These are phyloP conservation scores for Cranoglanis bouderius DNA, from an alignment of 2,113 vertebrate genomes.

Conservation along the genomic window DNA sequence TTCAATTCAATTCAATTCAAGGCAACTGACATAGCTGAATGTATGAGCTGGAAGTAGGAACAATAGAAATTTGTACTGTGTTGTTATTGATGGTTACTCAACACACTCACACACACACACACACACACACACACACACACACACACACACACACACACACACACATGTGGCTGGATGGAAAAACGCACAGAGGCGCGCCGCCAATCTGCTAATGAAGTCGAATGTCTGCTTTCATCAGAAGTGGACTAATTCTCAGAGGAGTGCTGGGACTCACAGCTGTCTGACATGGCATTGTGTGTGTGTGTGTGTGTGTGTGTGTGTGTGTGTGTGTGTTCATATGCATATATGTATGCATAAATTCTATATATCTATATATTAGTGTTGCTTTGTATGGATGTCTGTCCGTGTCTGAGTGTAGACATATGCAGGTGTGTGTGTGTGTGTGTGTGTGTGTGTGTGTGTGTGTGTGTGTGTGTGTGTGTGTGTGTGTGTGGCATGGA, in stretches of 20 bases:
- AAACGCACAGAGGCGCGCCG: conserved; percentile 63
- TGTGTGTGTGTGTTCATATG: conserved; percentile 49
- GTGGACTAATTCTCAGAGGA: conserved; percentile 77
- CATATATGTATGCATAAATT: conserved; percentile 69
- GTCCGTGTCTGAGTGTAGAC: conserved; percentile 36
- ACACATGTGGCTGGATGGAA: background rate
- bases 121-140: background rate
- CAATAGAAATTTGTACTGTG: background rate
- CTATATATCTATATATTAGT: conserved; percentile 63
- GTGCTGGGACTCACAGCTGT: conserved; percentile 87
- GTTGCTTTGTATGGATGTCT: conserved; percentile 13
- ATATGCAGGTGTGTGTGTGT: conserved; percentile 66
- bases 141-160: background rate
- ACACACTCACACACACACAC: background rate
- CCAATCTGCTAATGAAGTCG: conserved; percentile 92
- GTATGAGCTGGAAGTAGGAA: background rate
- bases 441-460: conserved; percentile 88
- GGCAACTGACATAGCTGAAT: background rate
- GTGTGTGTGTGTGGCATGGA: conserved; percentile 77
- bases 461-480: conserved; percentile 88
- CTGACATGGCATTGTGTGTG: conserved; percentile 66
- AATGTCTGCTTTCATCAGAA: conserved; percentile 83
- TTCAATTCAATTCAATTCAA: too few relatives aligned
- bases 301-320: conserved; percentile 32
- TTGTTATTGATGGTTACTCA: background rate